Evolutionary conservation across 2,888 invertebrate species (phyloP).

Genomic region (Drosophila pegasa): DNA sequence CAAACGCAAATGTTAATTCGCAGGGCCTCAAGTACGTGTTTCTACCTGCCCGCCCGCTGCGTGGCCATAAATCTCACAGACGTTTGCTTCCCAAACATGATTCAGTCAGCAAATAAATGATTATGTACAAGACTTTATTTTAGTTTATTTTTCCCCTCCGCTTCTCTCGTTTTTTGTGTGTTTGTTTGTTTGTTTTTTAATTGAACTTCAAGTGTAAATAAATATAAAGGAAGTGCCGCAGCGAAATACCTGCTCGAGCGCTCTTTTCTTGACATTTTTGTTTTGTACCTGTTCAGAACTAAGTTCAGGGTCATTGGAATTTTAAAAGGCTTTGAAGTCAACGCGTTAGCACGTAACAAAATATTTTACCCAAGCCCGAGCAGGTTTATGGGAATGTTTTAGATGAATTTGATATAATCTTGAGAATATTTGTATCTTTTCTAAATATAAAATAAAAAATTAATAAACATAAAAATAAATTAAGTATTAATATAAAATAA

Average conservation of each 20-base stretch:
- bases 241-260: constrained; percentile 28
- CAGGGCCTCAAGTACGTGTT: constrained; percentile 44
- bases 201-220: constrained; percentile 34
- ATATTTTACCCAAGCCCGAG: background rate
- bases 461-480: background rate
- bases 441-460: too few relatives aligned
- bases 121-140: constrained; percentile 24
- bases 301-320: constrained; percentile 54
- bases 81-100: constrained; percentile 46
- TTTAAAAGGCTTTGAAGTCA: constrained; percentile 33
- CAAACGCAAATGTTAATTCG: constrained; percentile 45
- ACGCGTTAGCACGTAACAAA: constrained; percentile 20
- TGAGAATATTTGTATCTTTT: too few relatives aligned
- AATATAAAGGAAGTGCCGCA: constrained; percentile 49
- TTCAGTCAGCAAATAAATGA: constrained; percentile 42
- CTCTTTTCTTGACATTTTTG: constrained; percentile 35
- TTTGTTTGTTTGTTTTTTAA: constrained; percentile 7
- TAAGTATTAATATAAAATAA: too few relatives aligned
- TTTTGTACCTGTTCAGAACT: constrained; percentile 2
- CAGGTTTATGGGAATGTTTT: background rate
- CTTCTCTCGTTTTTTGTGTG: background rate
- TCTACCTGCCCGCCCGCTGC: constrained; percentile 7
- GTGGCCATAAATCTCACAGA: constrained; percentile 45
- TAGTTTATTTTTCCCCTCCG: constrained; percentile 5
- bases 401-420: too few relatives aligned